These are phyloP conservation scores for Thalpophila matura DNA, from an alignment of 2,888 invertebrate genomes.

Conservation along the genomic window DNA sequence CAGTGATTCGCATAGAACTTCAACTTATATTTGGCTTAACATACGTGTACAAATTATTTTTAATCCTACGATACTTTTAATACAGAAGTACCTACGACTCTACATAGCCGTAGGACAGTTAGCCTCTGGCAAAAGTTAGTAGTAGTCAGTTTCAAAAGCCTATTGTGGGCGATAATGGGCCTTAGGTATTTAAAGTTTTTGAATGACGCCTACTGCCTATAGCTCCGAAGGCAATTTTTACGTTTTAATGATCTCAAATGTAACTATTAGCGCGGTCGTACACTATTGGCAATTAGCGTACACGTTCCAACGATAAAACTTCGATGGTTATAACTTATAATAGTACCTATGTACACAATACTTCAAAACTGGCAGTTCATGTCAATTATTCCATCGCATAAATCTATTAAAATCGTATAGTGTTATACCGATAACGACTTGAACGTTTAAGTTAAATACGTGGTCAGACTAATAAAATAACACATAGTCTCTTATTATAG, in stretches of 20 bases:
- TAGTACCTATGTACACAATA: conserved; percentile 38
- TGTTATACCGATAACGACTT: conserved; percentile 26
- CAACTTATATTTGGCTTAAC: neutral
- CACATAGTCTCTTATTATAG: conserved; percentile 44
- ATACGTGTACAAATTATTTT: neutral
- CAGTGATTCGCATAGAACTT: neutral
- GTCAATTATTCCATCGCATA: conserved; percentile 44
- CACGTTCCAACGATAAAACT: conserved; percentile 45
- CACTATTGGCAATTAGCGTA: conserved; percentile 37
- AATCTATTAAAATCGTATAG: conserved; percentile 36
- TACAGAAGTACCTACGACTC: no score
- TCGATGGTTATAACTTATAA: conserved; percentile 18
- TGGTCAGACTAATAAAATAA: conserved; percentile 39
- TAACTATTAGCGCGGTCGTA: conserved; percentile 13
- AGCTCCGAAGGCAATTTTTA: conserved; percentile 36
- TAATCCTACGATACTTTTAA: neutral
- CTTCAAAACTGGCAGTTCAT: conserved; percentile 27
- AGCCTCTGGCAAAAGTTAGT: conserved; percentile 13
- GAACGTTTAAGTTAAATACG: conserved; percentile 35
- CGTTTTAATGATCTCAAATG: conserved; percentile 43
- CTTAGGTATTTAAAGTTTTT: conserved; percentile 35
- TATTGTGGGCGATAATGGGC: conserved; percentile 35
- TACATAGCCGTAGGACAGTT: conserved; percentile 30
- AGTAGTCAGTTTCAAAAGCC: conserved; percentile 33
- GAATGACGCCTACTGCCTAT: conserved; percentile 26